A percentile compares a stretch with the other conserved stretches of the same genome.
These are phyloP conservation scores for Phengaris alcon DNA, from an alignment of 2,888 invertebrate genomes.

Conservation along the genomic window DNA sequence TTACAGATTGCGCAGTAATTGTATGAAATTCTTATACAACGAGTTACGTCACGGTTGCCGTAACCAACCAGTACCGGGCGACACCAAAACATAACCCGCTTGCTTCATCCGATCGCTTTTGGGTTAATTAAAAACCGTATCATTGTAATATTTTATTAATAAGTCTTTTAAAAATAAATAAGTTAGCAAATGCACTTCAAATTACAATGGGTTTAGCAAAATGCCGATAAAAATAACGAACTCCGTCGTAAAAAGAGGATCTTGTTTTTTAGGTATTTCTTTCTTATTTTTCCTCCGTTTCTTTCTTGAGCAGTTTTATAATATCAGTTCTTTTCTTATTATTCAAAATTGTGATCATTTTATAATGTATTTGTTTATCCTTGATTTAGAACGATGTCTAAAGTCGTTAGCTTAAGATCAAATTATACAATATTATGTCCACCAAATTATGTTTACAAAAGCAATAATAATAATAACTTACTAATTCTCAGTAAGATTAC, in stretches of 20 bases:
- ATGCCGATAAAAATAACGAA: background rate
- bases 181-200: conserved; percentile 24
- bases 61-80: conserved; percentile 29
- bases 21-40: conserved; percentile 27
- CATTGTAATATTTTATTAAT: conserved; percentile 8
- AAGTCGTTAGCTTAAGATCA: background rate
- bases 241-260: too few relatives aligned
- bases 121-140: conserved; percentile 16
- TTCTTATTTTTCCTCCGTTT: background rate
- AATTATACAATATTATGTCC: background rate
- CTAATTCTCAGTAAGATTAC: too few relatives aligned
- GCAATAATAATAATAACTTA: too few relatives aligned
- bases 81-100: conserved; percentile 26
- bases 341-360: background rate
- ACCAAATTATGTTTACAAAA: background rate
- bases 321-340: conserved; percentile 8
- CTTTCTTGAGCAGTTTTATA: background rate
- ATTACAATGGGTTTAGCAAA: background rate
- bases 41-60: conserved; percentile 28
- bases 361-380: background rate
- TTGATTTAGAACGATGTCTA: background rate
- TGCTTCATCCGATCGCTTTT: conserved; percentile 11
- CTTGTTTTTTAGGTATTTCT: too few relatives aligned
- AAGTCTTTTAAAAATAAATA: conserved; percentile 18
- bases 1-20: conserved; percentile 21